phyloP scores from a whole-genome alignment of 2,888 invertebrate genomes.

The Nemotelus pantherinus region DNA sequence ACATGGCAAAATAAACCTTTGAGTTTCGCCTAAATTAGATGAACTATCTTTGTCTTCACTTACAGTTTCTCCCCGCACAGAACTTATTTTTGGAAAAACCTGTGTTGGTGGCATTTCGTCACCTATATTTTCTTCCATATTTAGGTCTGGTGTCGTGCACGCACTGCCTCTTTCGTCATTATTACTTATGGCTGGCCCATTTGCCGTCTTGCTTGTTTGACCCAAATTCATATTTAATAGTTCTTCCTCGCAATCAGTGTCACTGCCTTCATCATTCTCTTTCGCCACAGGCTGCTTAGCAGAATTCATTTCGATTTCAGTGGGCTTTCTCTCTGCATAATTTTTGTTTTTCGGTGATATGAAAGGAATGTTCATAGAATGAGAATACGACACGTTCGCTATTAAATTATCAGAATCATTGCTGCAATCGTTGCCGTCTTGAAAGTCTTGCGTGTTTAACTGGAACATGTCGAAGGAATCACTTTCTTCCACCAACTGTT shows the following conservation, averaged over 20 bases:
- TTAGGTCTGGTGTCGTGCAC: conserved; percentile 42
- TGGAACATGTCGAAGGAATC: conserved; percentile 53
- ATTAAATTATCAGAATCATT: conserved; percentile 50
- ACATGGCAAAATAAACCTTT: background rate
- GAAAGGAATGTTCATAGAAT: conserved; percentile 12
- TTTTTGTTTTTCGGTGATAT: background rate
- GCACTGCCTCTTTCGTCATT: background rate
- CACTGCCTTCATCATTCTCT: conserved; percentile 35
- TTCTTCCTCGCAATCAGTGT: conserved; percentile 51
- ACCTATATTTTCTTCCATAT: conserved; percentile 3
- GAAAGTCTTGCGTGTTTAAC: conserved; percentile 56
- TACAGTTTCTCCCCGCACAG: too few species aligned
- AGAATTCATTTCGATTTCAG: background rate
- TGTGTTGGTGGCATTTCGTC: conserved; percentile 28
- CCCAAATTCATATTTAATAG: conserved; percentile 50
- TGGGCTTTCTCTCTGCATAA: background rate
- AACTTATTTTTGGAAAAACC: background rate
- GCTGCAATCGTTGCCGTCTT: conserved; percentile 50
- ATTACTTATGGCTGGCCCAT: background rate
- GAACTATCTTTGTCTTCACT: background rate
- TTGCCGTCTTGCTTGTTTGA: conserved; percentile 24
- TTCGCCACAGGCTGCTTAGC: background rate
- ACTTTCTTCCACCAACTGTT: conserved; percentile 8
- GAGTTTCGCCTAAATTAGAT: conserved; percentile 11
- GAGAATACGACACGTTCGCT: background rate